phyloP scores from a whole-genome alignment of 2,113 vertebrate species.

The Ramphastos sulfuratus region DNA sequence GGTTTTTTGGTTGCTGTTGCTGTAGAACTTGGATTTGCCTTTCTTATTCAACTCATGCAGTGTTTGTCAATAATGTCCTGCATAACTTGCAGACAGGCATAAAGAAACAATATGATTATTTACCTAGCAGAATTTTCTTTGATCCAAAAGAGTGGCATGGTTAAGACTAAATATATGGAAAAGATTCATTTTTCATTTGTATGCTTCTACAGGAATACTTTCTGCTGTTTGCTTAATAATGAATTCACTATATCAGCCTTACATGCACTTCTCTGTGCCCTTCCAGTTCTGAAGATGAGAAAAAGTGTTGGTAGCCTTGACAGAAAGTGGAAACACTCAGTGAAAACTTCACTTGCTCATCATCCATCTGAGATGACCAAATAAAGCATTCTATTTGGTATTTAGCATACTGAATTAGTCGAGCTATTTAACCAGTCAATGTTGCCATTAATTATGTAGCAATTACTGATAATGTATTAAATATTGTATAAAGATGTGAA shows the following conservation, averaged over 20 bases:
- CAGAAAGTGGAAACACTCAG: not conserved
- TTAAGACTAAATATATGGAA: not conserved
- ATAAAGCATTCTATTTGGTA: not conserved
- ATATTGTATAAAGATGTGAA: not conserved
- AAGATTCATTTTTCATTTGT: not conserved
- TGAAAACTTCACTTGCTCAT: accelerated
- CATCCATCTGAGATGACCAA: accelerated
- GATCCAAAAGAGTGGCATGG: not conserved
- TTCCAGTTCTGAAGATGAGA: not conserved
- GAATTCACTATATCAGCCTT: not conserved
- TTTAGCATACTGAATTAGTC: not conserved
- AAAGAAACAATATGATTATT: not conserved
- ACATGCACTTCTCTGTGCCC: not conserved
- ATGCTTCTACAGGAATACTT: not conserved
- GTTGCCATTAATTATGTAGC: not conserved
- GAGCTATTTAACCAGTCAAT: not conserved
- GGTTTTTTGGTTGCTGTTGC: no score
- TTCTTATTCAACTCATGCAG: not conserved
- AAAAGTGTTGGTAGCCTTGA: not conserved
- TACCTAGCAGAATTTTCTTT: not conserved
- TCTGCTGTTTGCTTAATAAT: not conserved
- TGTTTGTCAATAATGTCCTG: not conserved
- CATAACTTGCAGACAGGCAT: not conserved
- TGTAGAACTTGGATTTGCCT: not conserved
- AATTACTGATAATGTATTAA: not conserved